Conservation (phyloP, 2,113 vertebrate genomes). For the Gobiocypris rarus region DNA sequence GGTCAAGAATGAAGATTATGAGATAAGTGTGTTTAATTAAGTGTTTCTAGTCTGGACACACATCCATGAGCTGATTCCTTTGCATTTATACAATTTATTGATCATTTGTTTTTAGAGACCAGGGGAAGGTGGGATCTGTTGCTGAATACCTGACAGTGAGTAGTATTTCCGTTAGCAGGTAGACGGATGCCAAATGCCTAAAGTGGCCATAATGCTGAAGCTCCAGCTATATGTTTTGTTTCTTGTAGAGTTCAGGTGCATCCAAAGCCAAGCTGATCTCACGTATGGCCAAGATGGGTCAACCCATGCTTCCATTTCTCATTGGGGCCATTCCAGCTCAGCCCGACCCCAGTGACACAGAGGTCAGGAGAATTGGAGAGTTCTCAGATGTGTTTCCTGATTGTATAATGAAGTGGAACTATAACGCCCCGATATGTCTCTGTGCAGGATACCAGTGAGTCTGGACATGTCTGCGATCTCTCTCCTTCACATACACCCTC, state of each 20-base stretch:
- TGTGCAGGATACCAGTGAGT: conserved; percentile 69
- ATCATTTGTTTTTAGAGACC: conserved; percentile 27
- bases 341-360: conserved; percentile 80
- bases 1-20: neutral
- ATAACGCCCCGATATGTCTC: neutral
- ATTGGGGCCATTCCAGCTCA: conserved; percentile 72
- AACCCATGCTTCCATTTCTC: conserved; percentile 85
- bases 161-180: neutral
- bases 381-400: neutral
- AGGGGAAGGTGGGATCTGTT: conserved; percentile 78
- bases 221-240: neutral
- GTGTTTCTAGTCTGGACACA: neutral
- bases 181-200: neutral
- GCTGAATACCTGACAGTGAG: conserved; percentile 79
- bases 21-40: neutral
- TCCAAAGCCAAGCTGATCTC: conserved; percentile 86
- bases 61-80: neutral
- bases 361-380: conserved; percentile 73
- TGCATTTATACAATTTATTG: neutral
- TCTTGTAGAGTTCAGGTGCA: conserved; percentile 74
- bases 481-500: conserved; percentile 43
- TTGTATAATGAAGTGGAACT: neutral
- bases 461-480: conserved; percentile 60
- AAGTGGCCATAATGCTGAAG: neutral
- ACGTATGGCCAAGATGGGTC: conserved; percentile 87